Conservation (phyloP, 2,888 invertebrate genomes). For the Diplolepis rosae region DNA sequence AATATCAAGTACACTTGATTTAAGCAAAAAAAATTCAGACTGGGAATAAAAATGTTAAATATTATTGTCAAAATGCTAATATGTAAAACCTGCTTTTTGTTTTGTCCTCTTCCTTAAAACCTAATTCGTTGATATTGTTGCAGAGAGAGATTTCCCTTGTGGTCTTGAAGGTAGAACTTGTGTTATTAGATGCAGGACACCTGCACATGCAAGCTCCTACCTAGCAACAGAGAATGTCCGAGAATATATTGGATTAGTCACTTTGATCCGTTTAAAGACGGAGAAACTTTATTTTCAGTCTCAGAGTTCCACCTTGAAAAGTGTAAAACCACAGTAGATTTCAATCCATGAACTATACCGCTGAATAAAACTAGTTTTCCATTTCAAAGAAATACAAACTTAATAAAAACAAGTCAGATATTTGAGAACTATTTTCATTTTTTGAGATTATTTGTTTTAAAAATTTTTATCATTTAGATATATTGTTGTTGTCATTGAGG, state of each 20-base stretch:
- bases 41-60: background rate
- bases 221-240: constrained; percentile 26
- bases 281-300: constrained; percentile 8
- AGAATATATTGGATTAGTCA: constrained; percentile 21
- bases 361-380: background rate
- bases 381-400: background rate
- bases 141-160: constrained; percentile 23
- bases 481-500: too few relatives aligned
- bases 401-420: background rate
- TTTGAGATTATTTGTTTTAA: background rate
- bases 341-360: background rate
- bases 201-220: constrained; percentile 5
- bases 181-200: constrained; percentile 28
- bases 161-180: constrained; percentile 13
- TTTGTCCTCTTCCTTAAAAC: constrained; percentile 7
- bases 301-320: constrained; percentile 4
- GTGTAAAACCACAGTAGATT: background rate
- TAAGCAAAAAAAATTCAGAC: too few relatives aligned
- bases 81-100: background rate
- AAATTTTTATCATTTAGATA: background rate
- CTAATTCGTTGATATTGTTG: constrained; percentile 14
- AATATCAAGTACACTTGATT: background rate
- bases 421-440: too few relatives aligned
- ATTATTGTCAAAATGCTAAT: background rate
- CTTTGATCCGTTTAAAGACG: constrained; percentile 17